phyloP scores from a whole-genome alignment of 2,113 vertebrate genomes.

The Addax nasomaculatus region DNA sequence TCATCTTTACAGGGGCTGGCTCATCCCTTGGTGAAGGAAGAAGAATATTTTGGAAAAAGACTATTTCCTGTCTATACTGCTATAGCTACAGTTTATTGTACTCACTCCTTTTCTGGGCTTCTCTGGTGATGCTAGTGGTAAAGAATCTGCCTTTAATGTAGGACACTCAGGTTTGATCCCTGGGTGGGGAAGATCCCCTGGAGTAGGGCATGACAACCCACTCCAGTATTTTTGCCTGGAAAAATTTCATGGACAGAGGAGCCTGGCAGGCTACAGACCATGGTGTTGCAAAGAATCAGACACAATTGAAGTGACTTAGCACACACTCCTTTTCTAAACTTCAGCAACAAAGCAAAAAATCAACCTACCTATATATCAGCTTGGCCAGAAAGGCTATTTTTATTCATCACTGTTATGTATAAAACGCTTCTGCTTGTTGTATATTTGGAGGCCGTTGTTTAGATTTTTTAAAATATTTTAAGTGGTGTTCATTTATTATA shows the following conservation, averaged over 20 bases:
- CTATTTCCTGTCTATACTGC: not conserved
- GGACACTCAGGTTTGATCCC: not conserved
- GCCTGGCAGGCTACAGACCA: not conserved
- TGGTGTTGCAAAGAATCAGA: not conserved
- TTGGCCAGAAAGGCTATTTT: constrained; percentile 31
- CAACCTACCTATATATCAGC: not conserved
- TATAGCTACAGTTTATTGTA: not conserved
- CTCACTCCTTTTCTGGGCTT: not conserved
- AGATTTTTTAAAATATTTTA: constrained; percentile 46
- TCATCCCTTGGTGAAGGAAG: not conserved
- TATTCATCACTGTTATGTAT: constrained; percentile 15
- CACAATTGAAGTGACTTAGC: not conserved
- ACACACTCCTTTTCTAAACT: not conserved
- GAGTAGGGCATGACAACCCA: not conserved
- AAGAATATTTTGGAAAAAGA: not conserved
- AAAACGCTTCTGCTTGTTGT: not conserved
- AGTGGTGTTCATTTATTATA: constrained; percentile 35
- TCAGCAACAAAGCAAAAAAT: not conserved
- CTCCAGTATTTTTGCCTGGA: not conserved
- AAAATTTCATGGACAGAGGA: not conserved
- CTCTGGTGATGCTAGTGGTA: not conserved
- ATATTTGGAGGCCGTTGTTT: constrained; percentile 1
- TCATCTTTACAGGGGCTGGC: not conserved
- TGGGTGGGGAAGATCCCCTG: not conserved
- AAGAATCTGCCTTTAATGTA: not conserved